These are phyloP conservation scores for Nomia melanderi DNA, from an alignment of 1,140 invertebrate genomes.

Conservation along the genomic window DNA sequence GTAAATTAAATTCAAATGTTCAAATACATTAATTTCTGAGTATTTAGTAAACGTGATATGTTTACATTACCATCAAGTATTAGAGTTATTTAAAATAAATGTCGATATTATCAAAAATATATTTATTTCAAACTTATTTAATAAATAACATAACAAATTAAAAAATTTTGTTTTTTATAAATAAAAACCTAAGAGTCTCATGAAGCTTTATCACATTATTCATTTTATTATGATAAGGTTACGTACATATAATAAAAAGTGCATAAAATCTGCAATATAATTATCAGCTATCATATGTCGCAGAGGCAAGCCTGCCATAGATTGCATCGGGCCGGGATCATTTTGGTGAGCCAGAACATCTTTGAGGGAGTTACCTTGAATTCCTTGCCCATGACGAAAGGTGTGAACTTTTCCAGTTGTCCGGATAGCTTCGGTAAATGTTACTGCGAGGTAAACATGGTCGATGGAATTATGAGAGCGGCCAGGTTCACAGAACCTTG, in stretches of 20 bases:
- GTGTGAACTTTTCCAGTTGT: slow-evolving; percentile 51
- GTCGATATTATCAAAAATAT: too few species aligned
- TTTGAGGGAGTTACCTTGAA: background rate
- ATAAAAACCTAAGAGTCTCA: background rate
- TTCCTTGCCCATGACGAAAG: slow-evolving; percentile 18
- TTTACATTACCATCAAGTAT: too few species aligned
- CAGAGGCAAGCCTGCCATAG: slow-evolving; percentile 38
- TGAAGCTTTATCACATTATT: background rate
- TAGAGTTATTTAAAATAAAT: too few species aligned
- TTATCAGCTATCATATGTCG: background rate
- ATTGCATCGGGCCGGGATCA: slow-evolving; percentile 47
- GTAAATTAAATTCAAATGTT: too few species aligned
- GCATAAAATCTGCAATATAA: background rate
- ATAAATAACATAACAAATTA: too few species aligned
- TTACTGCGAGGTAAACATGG: slow-evolving; percentile 41
- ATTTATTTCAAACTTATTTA: too few species aligned
- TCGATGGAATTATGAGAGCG: slow-evolving; percentile 44
- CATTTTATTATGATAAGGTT: background rate
- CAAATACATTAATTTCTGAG: too few species aligned
- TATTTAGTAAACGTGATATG: too few species aligned
- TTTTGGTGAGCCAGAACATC: slow-evolving; percentile 36
- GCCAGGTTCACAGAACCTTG: slow-evolving; percentile 51
- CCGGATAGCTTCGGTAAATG: slow-evolving; percentile 34
- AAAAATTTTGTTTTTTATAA: slow-evolving; percentile 19
- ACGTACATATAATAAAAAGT: background rate